A percentile compares a stretch with the other conserved stretches of the same genome.
Conservation (phyloP, 2,797 vertebrate genomes). For the Choloepus didactylus region DNA sequence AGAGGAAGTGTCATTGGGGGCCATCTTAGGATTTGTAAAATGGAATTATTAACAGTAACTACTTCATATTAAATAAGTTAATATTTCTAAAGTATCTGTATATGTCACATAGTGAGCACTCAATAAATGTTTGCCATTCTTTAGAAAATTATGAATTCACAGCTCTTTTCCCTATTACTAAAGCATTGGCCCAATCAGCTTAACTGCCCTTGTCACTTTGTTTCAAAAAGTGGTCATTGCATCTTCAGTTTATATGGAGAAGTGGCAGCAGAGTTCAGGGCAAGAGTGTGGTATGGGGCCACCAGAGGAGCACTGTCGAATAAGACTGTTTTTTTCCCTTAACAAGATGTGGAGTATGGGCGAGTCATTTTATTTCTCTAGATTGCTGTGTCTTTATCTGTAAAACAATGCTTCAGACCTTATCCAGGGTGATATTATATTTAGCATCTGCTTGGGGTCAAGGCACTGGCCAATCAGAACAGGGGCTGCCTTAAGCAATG, state of each 20-base stretch:
- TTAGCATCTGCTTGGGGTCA: not conserved
- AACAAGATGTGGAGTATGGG: not conserved
- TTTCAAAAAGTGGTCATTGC: not conserved
- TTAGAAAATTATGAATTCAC: not conserved
- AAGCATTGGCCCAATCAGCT: not conserved
- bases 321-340: not conserved
- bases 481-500: not conserved
- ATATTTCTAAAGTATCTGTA: not conserved
- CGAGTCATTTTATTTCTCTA: not conserved
- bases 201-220: not conserved
- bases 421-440: not conserved
- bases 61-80: not conserved
- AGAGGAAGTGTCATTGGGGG: not conserved
- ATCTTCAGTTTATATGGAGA: not conserved
- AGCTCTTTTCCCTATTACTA: not conserved
- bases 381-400: conserved; percentile 4
- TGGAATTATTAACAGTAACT: not conserved
- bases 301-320: not conserved
- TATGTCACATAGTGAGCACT: not conserved
- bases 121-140: not conserved
- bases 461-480: not conserved
- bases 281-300: not conserved
- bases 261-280: not conserved
- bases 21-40: not conserved
- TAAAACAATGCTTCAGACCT: not conserved